Percentiles rank a stretch among this genome's conserved stretches.
These are phyloP conservation scores for Drosophila aff. DNA, from an alignment of 1,140 invertebrate species.

Conservation along the genomic window DNA sequence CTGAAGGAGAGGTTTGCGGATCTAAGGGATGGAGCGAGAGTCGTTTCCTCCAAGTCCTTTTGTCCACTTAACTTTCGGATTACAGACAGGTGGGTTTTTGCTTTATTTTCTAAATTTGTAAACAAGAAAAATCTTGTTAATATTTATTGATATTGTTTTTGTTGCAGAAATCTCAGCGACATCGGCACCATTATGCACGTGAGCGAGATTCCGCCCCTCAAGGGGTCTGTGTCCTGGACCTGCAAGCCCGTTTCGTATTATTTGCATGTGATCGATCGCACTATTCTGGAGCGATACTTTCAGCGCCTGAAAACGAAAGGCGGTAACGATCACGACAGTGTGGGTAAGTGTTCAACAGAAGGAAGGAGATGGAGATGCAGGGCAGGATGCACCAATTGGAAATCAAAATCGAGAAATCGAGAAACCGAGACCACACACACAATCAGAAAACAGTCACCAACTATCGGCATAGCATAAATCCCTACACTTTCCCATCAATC, in stretches of 20 bases:
- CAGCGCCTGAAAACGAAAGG: conserved; percentile 95
- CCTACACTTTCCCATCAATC: conserved; percentile 16
- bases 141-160: not conserved
- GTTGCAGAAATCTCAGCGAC: conserved; percentile 90
- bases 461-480: conserved; percentile 3
- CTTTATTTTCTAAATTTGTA: not conserved
- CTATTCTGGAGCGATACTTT: conserved; percentile 98
- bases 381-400: conserved; percentile 15
- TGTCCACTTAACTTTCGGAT: conserved; percentile 99
- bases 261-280: conserved; percentile 98
- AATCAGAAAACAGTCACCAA: conserved; percentile 13
- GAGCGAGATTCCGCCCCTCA: conserved; percentile 96
- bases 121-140: not conserved
- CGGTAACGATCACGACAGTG: conserved; percentile 87
- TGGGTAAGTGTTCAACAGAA: conserved; percentile 75
- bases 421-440: conserved; percentile 5
- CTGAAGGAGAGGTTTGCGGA: conserved; percentile 98
- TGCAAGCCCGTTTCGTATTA: conserved; percentile 99
- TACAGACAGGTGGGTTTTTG: conserved; percentile 92
- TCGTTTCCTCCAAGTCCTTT: conserved; percentile 99
- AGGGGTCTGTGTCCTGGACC: conserved; percentile 99
- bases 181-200: conserved; percentile 99
- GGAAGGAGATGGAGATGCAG: not conserved
- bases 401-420: conserved; percentile 22
- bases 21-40: conserved; percentile 96